A percentile compares a stretch with the other conserved stretches of the same genome.
These are phyloP conservation scores for Odocoileus hemionus DNA, from an alignment of 2,113 vertebrate genomes.

Conservation along the genomic window DNA sequence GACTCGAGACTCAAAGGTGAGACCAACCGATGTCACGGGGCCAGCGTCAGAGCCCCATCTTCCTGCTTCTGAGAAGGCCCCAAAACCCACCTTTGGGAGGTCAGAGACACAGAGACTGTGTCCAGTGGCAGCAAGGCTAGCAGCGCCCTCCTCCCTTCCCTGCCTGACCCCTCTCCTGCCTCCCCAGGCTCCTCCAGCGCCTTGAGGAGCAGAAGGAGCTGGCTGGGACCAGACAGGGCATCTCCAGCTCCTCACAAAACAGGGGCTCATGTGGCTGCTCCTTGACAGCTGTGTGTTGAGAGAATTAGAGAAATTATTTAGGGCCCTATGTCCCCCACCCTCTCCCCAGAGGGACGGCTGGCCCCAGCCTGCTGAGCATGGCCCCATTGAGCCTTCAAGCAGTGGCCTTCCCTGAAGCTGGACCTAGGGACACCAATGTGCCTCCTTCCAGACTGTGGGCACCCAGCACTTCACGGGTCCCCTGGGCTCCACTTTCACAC, in stretches of 20 bases:
- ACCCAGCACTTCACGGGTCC: neutral
- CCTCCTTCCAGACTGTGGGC: neutral
- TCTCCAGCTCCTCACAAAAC: neutral
- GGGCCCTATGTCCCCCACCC: neutral
- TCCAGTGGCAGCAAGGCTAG: neutral
- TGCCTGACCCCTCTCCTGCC: neutral
- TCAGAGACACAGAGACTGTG: neutral
- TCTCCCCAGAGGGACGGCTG: neutral
- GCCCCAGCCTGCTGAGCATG: neutral
- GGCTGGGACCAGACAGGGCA: neutral
- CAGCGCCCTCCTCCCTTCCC: neutral
- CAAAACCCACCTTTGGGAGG: neutral
- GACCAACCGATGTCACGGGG: neutral
- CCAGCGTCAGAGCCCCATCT: neutral
- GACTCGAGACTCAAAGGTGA: neutral
- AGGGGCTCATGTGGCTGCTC: neutral
- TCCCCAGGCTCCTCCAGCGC: neutral
- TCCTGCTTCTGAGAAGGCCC: neutral
- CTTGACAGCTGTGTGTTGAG: neutral
- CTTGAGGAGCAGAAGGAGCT: neutral
- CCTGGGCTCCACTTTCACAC: neutral
- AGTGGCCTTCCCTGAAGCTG: neutral
- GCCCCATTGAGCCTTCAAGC: accelerated
- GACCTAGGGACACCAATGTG: neutral
- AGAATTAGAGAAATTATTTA: neutral